Base-by-base conservation (phyloP, 2,113 vertebrate genomes). In the Alces alces region DNA sequence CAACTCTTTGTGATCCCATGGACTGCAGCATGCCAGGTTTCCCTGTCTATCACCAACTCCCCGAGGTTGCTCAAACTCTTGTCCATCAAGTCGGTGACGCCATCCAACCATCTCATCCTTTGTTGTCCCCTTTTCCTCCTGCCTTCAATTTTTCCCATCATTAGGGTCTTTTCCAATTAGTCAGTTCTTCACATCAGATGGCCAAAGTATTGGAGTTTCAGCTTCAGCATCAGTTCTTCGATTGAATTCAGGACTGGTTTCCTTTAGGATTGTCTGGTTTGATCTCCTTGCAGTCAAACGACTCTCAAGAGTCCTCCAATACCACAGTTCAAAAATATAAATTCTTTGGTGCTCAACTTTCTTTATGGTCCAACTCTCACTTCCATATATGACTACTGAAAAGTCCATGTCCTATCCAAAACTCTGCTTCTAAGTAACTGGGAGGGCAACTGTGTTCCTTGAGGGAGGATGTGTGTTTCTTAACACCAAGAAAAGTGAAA, bases 81-180 rank as follows among this genome's bases (percentile, higher is more conserved):
- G n/a, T 39, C 9, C 66, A 23, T 23, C 0, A 0, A 70, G 5
- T 70, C 0, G 1, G 17, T 70, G 66, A 39, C 0, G 1, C 66
- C n/a, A 70, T 70, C 66, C n/a, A 70, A 39, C 66, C n/a, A 70
- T 70, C 66, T 36, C 66, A 70, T 70, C n/a, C n/a, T 36, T n/a
- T 70, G 66, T 6, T 0, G 0, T 39, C 66, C n/a, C 66, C 66
- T 70, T 70, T n/a, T 70, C 9, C 64, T 36, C 19, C 64, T 23
- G n/a, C 64, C 64, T 70, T 36, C 19, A 70, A 11, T 70, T 2
- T 70, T 36, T 36, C 19, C 19, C 64, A 70, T 5, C 19, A 21
- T 70, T 3, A 70, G 64, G n/a, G 19, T 70, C 64, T 39, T 70
- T 23, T 23, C n/a, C n/a, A 70, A 6, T 39, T n/a, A 70, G n/a